Conservation (phyloP, 2,113 vertebrate species). For the Fukomys damarensis region DNA sequence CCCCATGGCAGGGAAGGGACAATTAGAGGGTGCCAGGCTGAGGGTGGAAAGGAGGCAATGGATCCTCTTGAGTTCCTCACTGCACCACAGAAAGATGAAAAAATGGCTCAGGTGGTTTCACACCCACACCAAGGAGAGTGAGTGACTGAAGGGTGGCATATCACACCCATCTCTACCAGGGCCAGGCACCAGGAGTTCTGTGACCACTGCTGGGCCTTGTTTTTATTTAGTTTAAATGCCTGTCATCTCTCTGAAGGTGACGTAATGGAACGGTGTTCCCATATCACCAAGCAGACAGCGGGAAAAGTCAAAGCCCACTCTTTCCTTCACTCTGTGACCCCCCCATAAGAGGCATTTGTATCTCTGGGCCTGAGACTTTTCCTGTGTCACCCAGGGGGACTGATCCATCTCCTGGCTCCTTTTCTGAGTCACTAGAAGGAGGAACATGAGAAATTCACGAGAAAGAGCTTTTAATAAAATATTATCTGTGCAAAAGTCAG, state of each 20-base stretch:
- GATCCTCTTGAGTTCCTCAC: neutral
- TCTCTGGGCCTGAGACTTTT: neutral
- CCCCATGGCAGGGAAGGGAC: slow-evolving; percentile 23
- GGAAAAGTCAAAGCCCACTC: neutral
- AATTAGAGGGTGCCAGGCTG: neutral
- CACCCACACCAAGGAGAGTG: neutral
- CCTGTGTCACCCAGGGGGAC: neutral
- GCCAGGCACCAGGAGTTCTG: neutral
- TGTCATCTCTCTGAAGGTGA: neutral
- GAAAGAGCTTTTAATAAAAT: neutral
- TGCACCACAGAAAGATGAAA: neutral
- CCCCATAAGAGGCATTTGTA: neutral
- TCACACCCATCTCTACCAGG: neutral
- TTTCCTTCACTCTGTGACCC: neutral
- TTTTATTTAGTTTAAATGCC: neutral
- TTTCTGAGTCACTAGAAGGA: neutral
- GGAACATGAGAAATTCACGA: neutral
- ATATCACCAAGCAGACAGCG: neutral
- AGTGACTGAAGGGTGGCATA: neutral
- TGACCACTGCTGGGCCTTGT: neutral
- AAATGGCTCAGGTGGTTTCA: neutral
- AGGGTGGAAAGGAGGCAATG: neutral
- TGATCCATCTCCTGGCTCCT: neutral
- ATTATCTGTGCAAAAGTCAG: neutral
- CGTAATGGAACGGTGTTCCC: neutral